Percentiles rank a stretch among this genome's conserved stretches.
These are phyloP conservation scores for Platalea minor DNA, from an alignment of 2,797 vertebrate genomes.

Conservation along the genomic window DNA sequence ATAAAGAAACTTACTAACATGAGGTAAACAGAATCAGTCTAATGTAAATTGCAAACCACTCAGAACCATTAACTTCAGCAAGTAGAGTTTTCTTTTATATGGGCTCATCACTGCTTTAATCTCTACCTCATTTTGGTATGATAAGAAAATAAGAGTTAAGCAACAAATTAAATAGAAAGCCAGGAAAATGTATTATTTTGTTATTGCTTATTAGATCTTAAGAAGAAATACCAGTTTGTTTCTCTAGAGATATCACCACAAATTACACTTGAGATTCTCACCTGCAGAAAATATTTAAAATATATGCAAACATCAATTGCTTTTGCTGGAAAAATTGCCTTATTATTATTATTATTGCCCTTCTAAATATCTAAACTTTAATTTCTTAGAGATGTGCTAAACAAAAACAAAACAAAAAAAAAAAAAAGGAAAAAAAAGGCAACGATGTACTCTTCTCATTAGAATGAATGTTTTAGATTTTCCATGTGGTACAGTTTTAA, in stretches of 20 bases:
- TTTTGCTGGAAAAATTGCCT: neutral
- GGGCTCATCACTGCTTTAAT: neutral
- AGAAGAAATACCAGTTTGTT: neutral
- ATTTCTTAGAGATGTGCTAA: neutral
- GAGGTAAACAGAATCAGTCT: neutral
- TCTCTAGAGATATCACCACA: neutral
- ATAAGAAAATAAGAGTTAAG: neutral
- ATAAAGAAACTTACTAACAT: neutral
- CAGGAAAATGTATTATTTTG: neutral
- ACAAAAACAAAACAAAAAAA: neutral
- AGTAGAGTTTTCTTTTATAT: neutral
- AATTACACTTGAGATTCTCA: neutral
- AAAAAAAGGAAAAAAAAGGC: neutral
- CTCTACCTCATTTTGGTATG: neutral
- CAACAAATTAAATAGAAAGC: neutral
- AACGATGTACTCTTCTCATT: neutral
- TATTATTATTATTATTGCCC: neutral
- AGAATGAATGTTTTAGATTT: neutral
- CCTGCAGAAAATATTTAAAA: neutral
- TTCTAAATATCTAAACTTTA: neutral
- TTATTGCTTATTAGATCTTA: neutral
- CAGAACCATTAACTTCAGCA: neutral
- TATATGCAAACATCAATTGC: neutral
- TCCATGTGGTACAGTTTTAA: neutral
- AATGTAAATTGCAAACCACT: neutral